A percentile compares a stretch with the other conserved stretches of the same genome.
Conservation (phyloP, 2,888 invertebrate species). For the Eurois occulta region DNA sequence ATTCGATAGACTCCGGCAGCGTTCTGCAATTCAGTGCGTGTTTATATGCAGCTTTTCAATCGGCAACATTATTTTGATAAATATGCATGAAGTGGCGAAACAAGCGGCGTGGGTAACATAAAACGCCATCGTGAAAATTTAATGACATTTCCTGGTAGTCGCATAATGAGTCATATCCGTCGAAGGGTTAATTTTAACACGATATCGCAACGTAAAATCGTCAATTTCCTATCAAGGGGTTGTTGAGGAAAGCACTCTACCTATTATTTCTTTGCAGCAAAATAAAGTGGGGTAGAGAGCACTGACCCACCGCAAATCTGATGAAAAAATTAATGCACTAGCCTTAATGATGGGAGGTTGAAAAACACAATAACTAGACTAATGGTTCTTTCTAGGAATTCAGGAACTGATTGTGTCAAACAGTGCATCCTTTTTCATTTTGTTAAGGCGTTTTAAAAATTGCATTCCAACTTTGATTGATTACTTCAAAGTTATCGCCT, state of each 20-base stretch:
- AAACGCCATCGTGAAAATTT: constrained; percentile 90
- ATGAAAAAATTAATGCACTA: constrained; percentile 53
- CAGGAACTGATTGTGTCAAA: constrained; percentile 23
- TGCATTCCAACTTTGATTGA: constrained; percentile 15
- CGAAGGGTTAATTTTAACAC: constrained; percentile 88
- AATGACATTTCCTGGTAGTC: constrained; percentile 89
- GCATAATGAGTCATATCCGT: constrained; percentile 89
- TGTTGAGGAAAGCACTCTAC: constrained; percentile 63
- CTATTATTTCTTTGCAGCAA: constrained; percentile 66
- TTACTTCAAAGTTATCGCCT: neutral
- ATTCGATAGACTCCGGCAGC: constrained; percentile 77
- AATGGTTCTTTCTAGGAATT: constrained; percentile 44
- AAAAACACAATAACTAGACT: constrained; percentile 24
- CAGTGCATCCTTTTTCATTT: constrained; percentile 14
- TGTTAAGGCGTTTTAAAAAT: constrained; percentile 5
- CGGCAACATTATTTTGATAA: constrained; percentile 90
- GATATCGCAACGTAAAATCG: constrained; percentile 84
- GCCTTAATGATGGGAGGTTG: constrained; percentile 38
- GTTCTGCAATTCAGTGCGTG: constrained; percentile 86
- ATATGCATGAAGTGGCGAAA: constrained; percentile 89
- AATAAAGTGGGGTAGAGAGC: constrained; percentile 58
- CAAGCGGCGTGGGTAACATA: constrained; percentile 86
- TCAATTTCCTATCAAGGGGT: constrained; percentile 79
- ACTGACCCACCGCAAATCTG: constrained; percentile 44
- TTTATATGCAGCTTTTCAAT: constrained; percentile 90